These are phyloP conservation scores for Danaus chrysippus DNA, from an alignment of 2,888 invertebrate species.

Conservation along the genomic window DNA sequence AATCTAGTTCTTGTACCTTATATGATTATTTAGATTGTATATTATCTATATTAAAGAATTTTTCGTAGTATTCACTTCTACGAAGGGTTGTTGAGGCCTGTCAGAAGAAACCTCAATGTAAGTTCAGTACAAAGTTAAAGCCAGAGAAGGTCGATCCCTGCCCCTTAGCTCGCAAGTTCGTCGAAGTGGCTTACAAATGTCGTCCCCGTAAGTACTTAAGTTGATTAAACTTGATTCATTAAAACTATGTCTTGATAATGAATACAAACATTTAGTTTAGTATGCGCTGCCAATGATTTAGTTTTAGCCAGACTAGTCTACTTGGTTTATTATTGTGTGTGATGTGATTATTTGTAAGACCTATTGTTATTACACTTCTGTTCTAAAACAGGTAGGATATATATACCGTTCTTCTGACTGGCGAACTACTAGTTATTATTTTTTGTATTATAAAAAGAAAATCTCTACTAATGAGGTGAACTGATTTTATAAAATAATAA, in stretches of 20 bases:
- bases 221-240: conserved; percentile 1
- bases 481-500: no score
- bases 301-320: not conserved
- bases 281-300: conserved; percentile 1
- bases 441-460: no score
- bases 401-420: no score
- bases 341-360: not conserved
- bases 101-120: conserved; percentile 94
- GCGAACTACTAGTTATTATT: no score
- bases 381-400: no score
- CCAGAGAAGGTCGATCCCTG: conserved; percentile 94
- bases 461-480: no score
- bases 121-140: conserved; percentile 90
- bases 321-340: not conserved
- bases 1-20: no score
- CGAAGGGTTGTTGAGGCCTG: conserved; percentile 96
- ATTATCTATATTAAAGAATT: not conserved
- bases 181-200: conserved; percentile 97
- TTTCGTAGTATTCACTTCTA: conserved; percentile 87
- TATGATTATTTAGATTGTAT: no score
- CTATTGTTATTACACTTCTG: not conserved
- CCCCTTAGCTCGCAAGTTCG: conserved; percentile 92
- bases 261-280: conserved; percentile 4
- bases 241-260: conserved; percentile 3
- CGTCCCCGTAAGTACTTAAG: conserved; percentile 89